These are phyloP conservation scores for Latrodectus hesperus DNA, from an alignment of 2,888 invertebrate species.

Conservation along the genomic window DNA sequence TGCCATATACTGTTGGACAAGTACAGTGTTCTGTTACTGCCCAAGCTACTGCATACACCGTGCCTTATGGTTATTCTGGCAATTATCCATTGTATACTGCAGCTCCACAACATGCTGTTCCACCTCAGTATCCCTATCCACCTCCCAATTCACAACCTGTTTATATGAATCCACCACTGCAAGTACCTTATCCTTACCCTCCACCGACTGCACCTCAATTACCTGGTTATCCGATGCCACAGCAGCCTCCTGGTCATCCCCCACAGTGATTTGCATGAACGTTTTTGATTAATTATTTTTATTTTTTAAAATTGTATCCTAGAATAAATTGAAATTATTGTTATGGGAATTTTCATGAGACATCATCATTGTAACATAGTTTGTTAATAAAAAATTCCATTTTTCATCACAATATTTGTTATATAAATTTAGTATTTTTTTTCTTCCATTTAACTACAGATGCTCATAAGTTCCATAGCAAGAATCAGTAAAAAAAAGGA, in stretches of 20 bases:
- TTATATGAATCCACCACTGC: conserved; percentile 25
- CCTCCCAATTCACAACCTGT: conserved; percentile 11
- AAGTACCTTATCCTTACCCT: conserved; percentile 44
- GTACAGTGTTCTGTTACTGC: conserved; percentile 21
- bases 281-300: background rate
- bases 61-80: conserved; percentile 66
- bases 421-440: too few relatives aligned
- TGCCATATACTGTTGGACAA: conserved; percentile 32
- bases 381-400: conserved; percentile 66
- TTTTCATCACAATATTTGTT: conserved; percentile 35
- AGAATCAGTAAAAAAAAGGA: too few relatives aligned
- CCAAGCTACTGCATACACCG: conserved; percentile 50
- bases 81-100: conserved; percentile 50
- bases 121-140: conserved; percentile 35
- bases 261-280: background rate
- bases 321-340: background rate
- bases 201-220: conserved; percentile 31
- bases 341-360: background rate
- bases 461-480: too few relatives aligned
- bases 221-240: conserved; percentile 52
- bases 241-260: conserved; percentile 35
- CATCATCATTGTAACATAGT: conserved; percentile 61
- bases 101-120: conserved; percentile 36
- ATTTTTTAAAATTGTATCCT: background rate
- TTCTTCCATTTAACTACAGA: too few relatives aligned